Conservation (phyloP, 2,113 vertebrate species). For the Heterotis niloticus region DNA sequence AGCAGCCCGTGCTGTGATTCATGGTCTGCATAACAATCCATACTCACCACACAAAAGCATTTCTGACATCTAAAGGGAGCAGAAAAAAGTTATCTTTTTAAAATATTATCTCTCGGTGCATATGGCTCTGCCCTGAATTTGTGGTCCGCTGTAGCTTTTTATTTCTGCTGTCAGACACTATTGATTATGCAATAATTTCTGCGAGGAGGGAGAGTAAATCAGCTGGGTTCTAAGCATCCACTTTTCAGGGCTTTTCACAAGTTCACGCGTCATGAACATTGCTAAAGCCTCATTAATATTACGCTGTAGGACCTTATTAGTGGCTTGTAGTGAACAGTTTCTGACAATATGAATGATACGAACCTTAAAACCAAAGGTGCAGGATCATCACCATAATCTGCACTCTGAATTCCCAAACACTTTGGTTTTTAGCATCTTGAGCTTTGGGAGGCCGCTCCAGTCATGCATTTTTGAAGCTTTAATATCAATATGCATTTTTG, state of each 20-base stretch:
- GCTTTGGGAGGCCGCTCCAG: too few species aligned
- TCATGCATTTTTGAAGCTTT: too few species aligned
- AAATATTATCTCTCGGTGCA: neutral
- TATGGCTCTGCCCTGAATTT: constrained; percentile 24
- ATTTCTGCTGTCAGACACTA: constrained; percentile 16
- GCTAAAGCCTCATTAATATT: neutral
- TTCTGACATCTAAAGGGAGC: constrained; percentile 29
- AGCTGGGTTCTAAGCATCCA: constrained; percentile 11
- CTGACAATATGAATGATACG: too few species aligned
- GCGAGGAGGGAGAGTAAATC: constrained; percentile 7
- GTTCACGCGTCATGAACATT: neutral
- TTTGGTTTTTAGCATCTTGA: too few species aligned
- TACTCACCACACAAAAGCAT: constrained; percentile 45
- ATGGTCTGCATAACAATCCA: constrained; percentile 62
- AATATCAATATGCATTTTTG: too few species aligned
- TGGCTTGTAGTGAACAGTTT: too few species aligned
- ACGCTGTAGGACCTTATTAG: neutral
- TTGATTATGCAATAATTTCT: constrained; percentile 21
- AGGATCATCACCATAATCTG: too few species aligned
- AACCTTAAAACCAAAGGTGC: too few species aligned
- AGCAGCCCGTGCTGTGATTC: constrained; percentile 34
- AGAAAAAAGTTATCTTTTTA: neutral
- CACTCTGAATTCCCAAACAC: too few species aligned
- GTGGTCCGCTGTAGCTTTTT: constrained; percentile 1
- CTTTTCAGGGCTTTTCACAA: neutral